Conservation (phyloP, 2,797 vertebrate genomes). For the Acipenser transmontanus region DNA sequence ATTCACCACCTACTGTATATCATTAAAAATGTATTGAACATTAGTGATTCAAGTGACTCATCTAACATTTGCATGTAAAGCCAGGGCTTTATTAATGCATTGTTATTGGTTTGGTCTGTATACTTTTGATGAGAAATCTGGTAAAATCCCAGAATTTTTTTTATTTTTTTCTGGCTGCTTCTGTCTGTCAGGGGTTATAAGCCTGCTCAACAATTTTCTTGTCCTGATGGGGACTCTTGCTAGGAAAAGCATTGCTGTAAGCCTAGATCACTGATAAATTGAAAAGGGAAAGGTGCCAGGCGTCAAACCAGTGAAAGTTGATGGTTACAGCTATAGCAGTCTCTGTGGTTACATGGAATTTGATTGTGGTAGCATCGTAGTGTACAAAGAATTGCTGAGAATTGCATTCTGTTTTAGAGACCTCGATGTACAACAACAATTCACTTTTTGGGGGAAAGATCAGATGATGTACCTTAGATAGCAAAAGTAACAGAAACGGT, state of each 20-base stretch:
- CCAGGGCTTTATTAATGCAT: background rate
- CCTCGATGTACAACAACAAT: no score
- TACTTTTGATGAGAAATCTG: no score
- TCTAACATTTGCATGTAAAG: constrained; percentile 12
- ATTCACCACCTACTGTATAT: background rate
- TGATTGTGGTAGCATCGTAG: background rate
- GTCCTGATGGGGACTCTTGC: constrained; percentile 26
- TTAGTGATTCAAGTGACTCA: background rate
- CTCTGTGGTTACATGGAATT: background rate
- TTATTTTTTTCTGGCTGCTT: constrained; percentile 4
- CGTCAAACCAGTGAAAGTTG: constrained; percentile 36
- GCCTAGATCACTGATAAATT: constrained; percentile 43
- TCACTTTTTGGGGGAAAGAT: no score
- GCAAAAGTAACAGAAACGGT: no score
- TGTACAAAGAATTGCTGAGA: no score
- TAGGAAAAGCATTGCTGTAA: constrained; percentile 44
- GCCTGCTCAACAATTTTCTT: constrained; percentile 1
- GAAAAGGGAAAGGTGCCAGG: constrained; percentile 40
- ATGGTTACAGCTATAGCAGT: constrained; percentile 11
- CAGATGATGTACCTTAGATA: no score
- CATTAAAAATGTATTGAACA: no score
- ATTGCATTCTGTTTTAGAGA: no score
- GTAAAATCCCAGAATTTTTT: background rate
- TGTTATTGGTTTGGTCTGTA: background rate
- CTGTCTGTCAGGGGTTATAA: constrained; percentile 6